Percentiles rank a stretch among this genome's conserved stretches.
Conservation (phyloP, 2,888 invertebrate genomes). For the Nebria salina region DNA sequence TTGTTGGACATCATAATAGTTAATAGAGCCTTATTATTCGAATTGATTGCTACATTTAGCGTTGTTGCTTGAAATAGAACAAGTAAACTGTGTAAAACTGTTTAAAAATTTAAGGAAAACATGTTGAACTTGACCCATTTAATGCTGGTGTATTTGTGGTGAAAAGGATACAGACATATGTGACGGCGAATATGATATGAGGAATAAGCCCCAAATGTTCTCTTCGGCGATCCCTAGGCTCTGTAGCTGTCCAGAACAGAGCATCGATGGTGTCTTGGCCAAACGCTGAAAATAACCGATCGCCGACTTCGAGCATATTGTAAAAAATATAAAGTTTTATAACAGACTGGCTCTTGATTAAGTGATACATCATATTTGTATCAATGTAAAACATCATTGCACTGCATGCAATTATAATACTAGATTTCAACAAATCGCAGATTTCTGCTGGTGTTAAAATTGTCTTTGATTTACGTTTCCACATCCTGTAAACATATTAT, state of each 20-base stretch:
- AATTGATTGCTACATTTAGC: slow-evolving; percentile 98
- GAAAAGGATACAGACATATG: slow-evolving; percentile 94
- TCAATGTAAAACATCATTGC: slow-evolving; percentile 91
- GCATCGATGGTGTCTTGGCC: slow-evolving; percentile 99
- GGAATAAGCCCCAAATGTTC: slow-evolving; percentile 88
- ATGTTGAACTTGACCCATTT: neutral
- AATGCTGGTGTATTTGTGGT: neutral
- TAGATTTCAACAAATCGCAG: slow-evolving; percentile 95
- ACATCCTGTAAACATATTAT: slow-evolving; percentile 51
- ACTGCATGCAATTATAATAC: slow-evolving; percentile 84
- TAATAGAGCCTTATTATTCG: slow-evolving; percentile 96
- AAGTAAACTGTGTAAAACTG: slow-evolving; percentile 85
- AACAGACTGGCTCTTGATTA: slow-evolving; percentile 96
- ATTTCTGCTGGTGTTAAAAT: slow-evolving; percentile 88
- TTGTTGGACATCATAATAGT: slow-evolving; percentile 99
- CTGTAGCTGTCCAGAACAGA: slow-evolving; percentile 98
- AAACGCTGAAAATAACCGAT: slow-evolving; percentile 93
- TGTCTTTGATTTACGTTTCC: slow-evolving; percentile 64
- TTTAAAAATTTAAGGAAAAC: slow-evolving; percentile 52
- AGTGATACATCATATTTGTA: slow-evolving; percentile 97
- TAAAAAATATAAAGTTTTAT: slow-evolving; percentile 99
- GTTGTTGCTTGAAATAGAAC: slow-evolving; percentile 97
- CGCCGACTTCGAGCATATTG: slow-evolving; percentile 99
- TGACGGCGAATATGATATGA: slow-evolving; percentile 89
- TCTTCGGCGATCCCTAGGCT: slow-evolving; percentile 83